These are phyloP conservation scores for Raillietiella orientalis DNA, from an alignment of 2,888 invertebrate genomes.

Conservation along the genomic window DNA sequence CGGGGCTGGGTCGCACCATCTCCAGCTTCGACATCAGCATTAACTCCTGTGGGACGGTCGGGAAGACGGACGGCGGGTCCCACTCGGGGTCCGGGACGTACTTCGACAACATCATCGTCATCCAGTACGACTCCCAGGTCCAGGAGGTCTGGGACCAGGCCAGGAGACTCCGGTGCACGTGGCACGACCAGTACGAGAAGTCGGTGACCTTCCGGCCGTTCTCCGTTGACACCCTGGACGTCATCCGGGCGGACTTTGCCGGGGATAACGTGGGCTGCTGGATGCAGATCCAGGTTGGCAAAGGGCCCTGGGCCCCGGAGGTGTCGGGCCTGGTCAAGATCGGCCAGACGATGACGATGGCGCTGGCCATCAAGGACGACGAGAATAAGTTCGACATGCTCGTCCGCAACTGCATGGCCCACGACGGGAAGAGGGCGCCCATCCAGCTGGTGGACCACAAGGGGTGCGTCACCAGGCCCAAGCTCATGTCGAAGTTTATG, in stretches of 20 bases:
- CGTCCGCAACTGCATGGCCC: conserved; percentile 72
- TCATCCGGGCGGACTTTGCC: conserved; percentile 73
- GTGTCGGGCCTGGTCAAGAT: conserved; percentile 78
- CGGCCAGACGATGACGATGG: conserved; percentile 90
- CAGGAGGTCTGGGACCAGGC: conserved; percentile 91
- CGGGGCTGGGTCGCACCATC: conserved; percentile 48
- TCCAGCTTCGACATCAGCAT: conserved; percentile 72
- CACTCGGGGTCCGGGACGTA: conserved; percentile 67
- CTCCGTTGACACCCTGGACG: conserved; percentile 79
- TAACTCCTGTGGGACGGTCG: conserved; percentile 66
- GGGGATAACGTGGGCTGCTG: conserved; percentile 86
- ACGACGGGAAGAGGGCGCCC: conserved; percentile 39
- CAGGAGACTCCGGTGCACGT: conserved; percentile 59
- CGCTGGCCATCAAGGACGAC: conserved; percentile 71
- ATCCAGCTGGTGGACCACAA: conserved; percentile 42
- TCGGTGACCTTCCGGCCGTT: conserved; percentile 77
- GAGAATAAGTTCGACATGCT: conserved; percentile 85
- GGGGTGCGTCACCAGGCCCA: conserved; percentile 67
- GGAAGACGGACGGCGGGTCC: conserved; percentile 59
- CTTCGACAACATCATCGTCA: conserved; percentile 72
- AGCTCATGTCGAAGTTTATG: conserved; percentile 69
- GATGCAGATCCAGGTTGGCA: conserved; percentile 55
- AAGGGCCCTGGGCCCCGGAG: conserved; percentile 58
- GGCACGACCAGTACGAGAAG: conserved; percentile 86
- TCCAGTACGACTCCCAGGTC: conserved; percentile 58